Percentiles rank a stretch among this genome's conserved stretches.
phyloP scores from a whole-genome alignment of 2,888 invertebrate genomes.

The Notocelia uddmanniana region DNA sequence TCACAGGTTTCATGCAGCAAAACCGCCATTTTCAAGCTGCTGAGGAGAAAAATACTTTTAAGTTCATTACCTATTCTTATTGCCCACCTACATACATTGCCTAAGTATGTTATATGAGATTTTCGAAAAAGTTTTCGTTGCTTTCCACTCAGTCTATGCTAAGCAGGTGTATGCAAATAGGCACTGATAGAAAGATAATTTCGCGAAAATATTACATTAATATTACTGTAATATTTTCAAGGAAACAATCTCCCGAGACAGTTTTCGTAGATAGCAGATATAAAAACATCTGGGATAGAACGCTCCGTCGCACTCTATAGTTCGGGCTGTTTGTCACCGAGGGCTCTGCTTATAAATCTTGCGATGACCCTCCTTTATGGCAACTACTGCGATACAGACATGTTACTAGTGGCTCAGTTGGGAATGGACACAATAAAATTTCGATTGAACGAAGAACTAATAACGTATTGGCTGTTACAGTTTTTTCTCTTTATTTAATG shows the following conservation, averaged over 20 bases:
- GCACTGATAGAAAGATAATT: background rate
- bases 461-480: background rate
- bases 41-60: no score
- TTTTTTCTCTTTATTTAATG: background rate
- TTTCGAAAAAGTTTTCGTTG: no score
- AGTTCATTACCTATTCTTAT: no score
- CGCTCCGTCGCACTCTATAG: slow-evolving; percentile 66
- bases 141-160: background rate
- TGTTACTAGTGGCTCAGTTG: slow-evolving; percentile 68
- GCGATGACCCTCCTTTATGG: slow-evolving; percentile 72
- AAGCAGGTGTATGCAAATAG: no score
- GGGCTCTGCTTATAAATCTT: slow-evolving; percentile 72
- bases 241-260: slow-evolving; percentile 23
- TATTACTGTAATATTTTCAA: background rate
- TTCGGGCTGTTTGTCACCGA: slow-evolving; percentile 68
- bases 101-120: no score
- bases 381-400: slow-evolving; percentile 60
- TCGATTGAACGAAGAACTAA: slow-evolving; percentile 59
- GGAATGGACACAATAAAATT: slow-evolving; percentile 71
- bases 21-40: no score
- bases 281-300: slow-evolving; percentile 59
- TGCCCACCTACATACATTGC: no score
- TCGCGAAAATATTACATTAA: background rate
- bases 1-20: no score
- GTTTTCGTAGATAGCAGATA: slow-evolving; percentile 50